Conservation (phyloP, 2,797 vertebrate genomes). For the Avahi laniger region DNA sequence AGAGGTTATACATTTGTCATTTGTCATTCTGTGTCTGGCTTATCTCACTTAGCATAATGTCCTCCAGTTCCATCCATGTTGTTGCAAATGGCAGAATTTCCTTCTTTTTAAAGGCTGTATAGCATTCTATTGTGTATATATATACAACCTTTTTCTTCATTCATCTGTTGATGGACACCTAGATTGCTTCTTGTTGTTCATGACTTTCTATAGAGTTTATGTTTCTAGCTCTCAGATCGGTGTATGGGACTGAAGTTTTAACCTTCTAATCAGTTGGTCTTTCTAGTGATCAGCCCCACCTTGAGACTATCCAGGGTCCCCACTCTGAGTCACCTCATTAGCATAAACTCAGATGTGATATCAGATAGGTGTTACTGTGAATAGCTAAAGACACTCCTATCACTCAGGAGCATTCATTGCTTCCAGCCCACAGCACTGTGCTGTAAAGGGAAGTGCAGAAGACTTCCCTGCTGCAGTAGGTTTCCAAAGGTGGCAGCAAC, state of each 20-base stretch:
- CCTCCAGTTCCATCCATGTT: background rate
- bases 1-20: background rate
- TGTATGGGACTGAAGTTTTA: background rate
- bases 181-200: background rate
- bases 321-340: background rate
- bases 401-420: background rate
- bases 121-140: background rate
- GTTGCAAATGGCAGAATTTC: background rate
- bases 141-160: background rate
- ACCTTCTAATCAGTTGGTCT: background rate
- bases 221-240: background rate
- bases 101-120: background rate
- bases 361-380: background rate
- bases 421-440: background rate
- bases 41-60: background rate
- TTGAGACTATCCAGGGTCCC: background rate
- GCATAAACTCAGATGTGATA: background rate
- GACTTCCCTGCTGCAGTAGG: background rate
- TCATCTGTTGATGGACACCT: background rate
- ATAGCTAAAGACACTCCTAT: background rate
- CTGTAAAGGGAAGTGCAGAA: background rate
- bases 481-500: conserved; percentile 13
- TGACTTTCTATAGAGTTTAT: background rate
- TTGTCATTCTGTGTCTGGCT: background rate
- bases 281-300: background rate